A percentile compares a stretch with the other conserved stretches of the same genome.
Evolutionary conservation across 1,140 invertebrate species (phyloP).

Genomic region (Octopus sinensis): DNA sequence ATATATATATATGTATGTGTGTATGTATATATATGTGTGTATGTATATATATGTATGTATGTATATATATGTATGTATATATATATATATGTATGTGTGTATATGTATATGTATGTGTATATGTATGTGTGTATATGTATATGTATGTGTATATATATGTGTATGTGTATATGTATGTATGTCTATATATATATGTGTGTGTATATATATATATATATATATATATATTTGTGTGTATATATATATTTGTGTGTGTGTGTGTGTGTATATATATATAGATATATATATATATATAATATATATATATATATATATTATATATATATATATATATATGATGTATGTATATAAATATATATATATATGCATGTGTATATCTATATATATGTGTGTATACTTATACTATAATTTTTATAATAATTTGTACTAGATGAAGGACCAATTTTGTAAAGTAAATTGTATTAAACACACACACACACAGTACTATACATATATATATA

Average conservation of each 20-base stretch:
- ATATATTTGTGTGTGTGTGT: neutral
- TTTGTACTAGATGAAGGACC: too few relatives aligned
- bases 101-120: neutral
- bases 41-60: too few relatives aligned
- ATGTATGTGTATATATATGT: neutral
- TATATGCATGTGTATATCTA: too few relatives aligned
- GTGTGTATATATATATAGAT: neutral
- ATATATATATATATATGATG: too few relatives aligned
- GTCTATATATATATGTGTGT: neutral
- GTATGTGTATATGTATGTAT: neutral
- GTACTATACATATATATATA: too few relatives aligned
- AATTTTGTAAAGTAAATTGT: too few relatives aligned
- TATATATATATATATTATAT: too few relatives aligned
- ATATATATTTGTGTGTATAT: neutral
- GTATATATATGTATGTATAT: too few relatives aligned
- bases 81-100: neutral
- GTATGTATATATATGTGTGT: neutral
- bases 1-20: neutral
- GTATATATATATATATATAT: neutral
- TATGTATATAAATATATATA: too few relatives aligned
- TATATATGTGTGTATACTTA: too few relatives aligned
- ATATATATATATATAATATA: conserved; percentile 5
- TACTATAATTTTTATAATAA: too few relatives aligned
- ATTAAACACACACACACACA: too few relatives aligned
- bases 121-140: neutral